Evolutionary conservation across 2,797 vertebrate species (phyloP).

Genomic region (Novumbra hubbsi): DNA sequence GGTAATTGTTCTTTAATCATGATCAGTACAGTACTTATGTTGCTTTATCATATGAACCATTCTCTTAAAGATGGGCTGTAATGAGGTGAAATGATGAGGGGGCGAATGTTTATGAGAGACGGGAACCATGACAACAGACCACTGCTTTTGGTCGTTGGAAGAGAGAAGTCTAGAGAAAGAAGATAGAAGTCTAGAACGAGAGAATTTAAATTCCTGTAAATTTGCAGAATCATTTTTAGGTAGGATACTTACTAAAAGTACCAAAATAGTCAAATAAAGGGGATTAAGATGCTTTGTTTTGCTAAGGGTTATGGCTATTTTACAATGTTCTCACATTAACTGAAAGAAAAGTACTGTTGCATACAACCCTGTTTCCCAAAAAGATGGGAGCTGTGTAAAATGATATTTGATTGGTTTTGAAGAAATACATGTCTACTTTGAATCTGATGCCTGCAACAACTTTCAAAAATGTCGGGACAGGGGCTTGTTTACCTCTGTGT

Average conservation of each 20-base stretch:
- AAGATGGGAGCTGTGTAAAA: no score
- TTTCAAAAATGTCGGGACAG: no score
- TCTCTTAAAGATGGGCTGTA: conserved; percentile 46
- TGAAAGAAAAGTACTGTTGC: neutral
- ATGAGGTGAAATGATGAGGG: conserved; percentile 52
- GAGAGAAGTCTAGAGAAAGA: neutral
- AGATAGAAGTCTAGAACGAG: neutral
- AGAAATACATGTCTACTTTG: no score
- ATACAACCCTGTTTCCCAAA: neutral
- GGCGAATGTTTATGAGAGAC: conserved; percentile 67
- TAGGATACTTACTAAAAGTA: neutral
- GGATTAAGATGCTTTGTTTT: neutral
- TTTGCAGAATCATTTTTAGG: neutral
- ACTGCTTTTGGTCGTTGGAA: conserved; percentile 41
- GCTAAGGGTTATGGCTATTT: neutral
- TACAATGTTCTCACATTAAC: neutral
- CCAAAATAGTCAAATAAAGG: neutral
- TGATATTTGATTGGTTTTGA: no score
- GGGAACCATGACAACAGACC: conserved; percentile 70
- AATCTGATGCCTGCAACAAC: no score
- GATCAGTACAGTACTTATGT: conserved; percentile 17
- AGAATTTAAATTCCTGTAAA: neutral
- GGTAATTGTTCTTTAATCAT: conserved; percentile 12
- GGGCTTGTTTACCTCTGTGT: no score
- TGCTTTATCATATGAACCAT: conserved; percentile 42